Percentiles rank a stretch among this genome's conserved stretches.
Conservation (phyloP, 2,797 vertebrate species). For the Streptopelia turtur region DNA sequence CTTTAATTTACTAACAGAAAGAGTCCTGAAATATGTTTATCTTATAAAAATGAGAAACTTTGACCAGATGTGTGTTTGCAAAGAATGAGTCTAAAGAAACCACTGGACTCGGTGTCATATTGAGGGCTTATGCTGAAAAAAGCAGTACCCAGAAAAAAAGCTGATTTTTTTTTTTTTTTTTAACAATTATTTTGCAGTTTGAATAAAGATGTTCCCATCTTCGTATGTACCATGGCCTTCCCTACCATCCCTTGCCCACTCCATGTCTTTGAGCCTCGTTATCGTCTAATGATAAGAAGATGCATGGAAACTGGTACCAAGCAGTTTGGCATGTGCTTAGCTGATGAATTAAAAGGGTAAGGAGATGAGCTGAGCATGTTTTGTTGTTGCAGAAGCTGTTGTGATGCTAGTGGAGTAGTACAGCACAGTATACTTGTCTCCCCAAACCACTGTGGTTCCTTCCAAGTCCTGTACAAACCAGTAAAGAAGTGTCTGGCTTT, state of each 20-base stretch:
- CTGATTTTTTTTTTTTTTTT: neutral
- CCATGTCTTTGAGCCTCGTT: slow-evolving; percentile 92
- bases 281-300: slow-evolving; percentile 93
- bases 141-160: neutral
- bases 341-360: slow-evolving; percentile 90
- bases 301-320: slow-evolving; percentile 95
- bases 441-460: neutral
- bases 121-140: neutral
- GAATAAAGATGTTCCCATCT: slow-evolving; percentile 96
- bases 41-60: neutral
- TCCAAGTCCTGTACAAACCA: neutral
- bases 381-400: neutral
- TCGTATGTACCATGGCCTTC: slow-evolving; percentile 95
- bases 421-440: slow-evolving; percentile 24
- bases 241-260: slow-evolving; percentile 93
- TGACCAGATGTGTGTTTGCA: fast-evolving
- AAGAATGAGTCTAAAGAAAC: neutral
- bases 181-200: slow-evolving; percentile 77
- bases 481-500: neutral
- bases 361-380: slow-evolving; percentile 27
- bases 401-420: neutral
- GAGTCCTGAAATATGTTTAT: neutral
- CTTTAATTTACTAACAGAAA: neutral
- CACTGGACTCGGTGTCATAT: neutral
- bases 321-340: slow-evolving; percentile 94